Base-by-base conservation (phyloP, 2,797 vertebrate genomes). In the Myotis myotis region DNA sequence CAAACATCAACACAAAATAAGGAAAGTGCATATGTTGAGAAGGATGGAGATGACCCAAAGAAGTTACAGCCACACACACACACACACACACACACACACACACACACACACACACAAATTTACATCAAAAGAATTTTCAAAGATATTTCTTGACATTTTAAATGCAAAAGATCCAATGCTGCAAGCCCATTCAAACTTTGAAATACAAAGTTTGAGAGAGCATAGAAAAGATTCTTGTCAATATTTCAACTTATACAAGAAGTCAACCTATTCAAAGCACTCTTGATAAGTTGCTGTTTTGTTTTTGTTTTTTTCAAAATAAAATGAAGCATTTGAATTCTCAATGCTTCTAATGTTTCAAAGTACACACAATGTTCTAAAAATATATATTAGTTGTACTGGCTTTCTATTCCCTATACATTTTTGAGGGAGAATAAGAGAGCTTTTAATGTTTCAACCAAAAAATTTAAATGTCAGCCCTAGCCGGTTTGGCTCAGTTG, bases 331-430 rank as follows among this genome's bases (percentile, higher is more conserved):
- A n/a, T 19, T 30, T 44, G 11, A 79, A 53, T 33, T 55, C 5
- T 81, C 60, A 41, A 53, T 83, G 25, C 28, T 81, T 92, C 8
- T 71, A 91, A 93, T 64, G 22, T 80, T 96, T 88, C 62, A 70
- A 74, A 80, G n/a, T 76, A 72, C 1, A 62, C 64, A 64, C 36
- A 33, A 13, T 49, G 17, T 49, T 74, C 5, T 55, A 38, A 91
- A 55, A 55, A 62, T 57, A 57, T 68, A 76, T 33, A 55, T 30
- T 23, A 57, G 12, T 20, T 41, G 36, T 55, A 17, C 5, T 51
- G 33, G 2, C 47, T 96, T 60, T 47, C 76, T 53, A 47, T 12
- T 25, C 19, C 23, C 6, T 49, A 12, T 38, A 66, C 0, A 0
- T 68, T 81, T 57, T 60, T 60, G 19, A 94, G 25, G 51, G n/a